Evolutionary conservation across 2,797 vertebrate genomes (phyloP).

Genomic region (Molothrus aeneus): DNA sequence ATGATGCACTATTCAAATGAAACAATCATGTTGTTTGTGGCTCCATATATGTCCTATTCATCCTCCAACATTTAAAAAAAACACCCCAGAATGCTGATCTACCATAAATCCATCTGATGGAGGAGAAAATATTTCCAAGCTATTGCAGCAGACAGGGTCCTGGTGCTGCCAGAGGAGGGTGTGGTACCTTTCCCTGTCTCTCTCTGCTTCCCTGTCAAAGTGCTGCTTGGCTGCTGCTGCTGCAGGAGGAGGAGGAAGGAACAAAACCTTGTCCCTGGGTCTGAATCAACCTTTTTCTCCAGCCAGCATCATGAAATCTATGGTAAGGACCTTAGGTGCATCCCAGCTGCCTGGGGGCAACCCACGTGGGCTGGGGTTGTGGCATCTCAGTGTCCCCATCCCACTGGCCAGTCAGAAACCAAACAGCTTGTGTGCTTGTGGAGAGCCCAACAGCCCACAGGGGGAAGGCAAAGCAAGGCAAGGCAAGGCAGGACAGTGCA

Average conservation of each 20-base stretch:
- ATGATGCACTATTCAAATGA: not conserved
- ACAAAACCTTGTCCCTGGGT: not conserved
- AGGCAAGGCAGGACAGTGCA: not conserved
- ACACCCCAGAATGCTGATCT: not conserved
- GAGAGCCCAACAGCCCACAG: not conserved
- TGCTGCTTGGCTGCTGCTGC: not conserved
- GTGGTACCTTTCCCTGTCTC: not conserved
- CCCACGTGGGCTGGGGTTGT: rapidly evolving
- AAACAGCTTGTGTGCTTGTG: not conserved
- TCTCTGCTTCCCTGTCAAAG: not conserved
- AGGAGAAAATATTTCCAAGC: not conserved
- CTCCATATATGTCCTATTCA: not conserved
- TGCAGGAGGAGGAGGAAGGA: not conserved
- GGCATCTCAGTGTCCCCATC: not conserved
- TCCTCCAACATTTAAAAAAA: not conserved
- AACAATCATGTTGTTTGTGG: not conserved
- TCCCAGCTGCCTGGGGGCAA: rapidly evolving
- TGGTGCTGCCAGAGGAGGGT: not conserved
- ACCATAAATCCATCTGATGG: not conserved
- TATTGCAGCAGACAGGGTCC: not conserved
- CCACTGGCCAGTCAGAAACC: rapidly evolving
- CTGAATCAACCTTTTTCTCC: not conserved
- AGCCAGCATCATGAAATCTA: rapidly evolving
- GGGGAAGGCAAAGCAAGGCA: not conserved
- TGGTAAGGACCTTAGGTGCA: not conserved